These are phyloP conservation scores for Mesitornis unicolor DNA, from an alignment of 2,113 vertebrate species.

Conservation along the genomic window DNA sequence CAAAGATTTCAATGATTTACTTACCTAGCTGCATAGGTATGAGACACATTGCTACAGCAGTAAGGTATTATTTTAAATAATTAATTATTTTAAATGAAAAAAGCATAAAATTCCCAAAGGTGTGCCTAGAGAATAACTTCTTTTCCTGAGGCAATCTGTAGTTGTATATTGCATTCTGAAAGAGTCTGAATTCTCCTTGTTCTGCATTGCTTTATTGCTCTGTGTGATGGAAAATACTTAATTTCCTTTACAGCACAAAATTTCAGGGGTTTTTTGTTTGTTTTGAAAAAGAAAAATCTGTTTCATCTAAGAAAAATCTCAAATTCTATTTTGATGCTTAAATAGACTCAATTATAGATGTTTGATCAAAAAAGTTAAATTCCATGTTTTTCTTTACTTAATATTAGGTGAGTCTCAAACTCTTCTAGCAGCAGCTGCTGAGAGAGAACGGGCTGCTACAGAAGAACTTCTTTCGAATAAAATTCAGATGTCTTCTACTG, in stretches of 20 bases:
- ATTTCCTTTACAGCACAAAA: neutral
- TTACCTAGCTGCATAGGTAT: neutral
- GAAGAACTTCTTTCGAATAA: constrained; percentile 88
- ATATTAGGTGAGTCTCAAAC: constrained; percentile 86
- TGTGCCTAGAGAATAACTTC: neutral
- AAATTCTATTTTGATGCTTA: neutral
- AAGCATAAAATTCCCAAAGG: neutral
- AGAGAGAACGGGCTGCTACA: constrained; percentile 88
- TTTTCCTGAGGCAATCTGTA: neutral
- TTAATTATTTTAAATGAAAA: neutral
- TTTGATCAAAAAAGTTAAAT: neutral
- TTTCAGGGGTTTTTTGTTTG: neutral
- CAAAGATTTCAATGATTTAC: neutral
- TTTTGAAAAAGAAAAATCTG: neutral
- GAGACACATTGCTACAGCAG: neutral
- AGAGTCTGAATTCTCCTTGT: neutral
- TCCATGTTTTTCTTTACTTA: neutral
- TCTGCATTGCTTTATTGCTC: neutral
- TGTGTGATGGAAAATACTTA: neutral
- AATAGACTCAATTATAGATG: neutral
- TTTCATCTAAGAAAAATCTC: neutral
- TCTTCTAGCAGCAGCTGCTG: constrained; percentile 88
- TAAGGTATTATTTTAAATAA: neutral
- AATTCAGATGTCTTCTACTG: constrained; percentile 85
- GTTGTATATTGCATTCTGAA: neutral